Base-by-base conservation (phyloP, 2,113 vertebrate genomes). In the Catagonus wagneri region DNA sequence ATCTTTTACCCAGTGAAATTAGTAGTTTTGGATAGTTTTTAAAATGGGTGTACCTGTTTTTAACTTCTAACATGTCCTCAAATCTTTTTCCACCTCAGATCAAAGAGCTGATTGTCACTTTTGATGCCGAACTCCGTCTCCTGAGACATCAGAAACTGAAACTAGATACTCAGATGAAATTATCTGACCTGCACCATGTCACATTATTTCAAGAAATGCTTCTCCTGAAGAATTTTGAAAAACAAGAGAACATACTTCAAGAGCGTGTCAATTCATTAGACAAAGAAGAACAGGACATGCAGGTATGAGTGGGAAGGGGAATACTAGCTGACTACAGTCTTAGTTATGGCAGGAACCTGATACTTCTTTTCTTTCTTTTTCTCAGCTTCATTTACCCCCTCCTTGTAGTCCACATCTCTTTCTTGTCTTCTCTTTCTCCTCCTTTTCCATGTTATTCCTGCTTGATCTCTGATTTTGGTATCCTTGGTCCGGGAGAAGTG, bases 181-280 rank as follows among this genome's bases (percentile, higher is more conserved):
- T 97, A 83, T 98, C 98, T 56, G 99, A 99, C 84, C 98, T 99
- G 66, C 97, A 61, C 6, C 98, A 99, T 94, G 90, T 99, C 94
- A 99, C 98, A 0, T 98, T 99, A 88, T 99, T 98, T 95, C 99
- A 99, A 97, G 99, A 99, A 98, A 98, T 99, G 89, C 98, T 99
- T 93, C 98, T 99, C 63, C 98, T 99, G 87, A 98, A 99, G 94
- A 99, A 99, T 76, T 99, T 99, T 83, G 99, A 99, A 95, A 97
- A 98, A 96, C 99, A 98, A 25, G 99, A 99, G 98, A 97, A 98
- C 34, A 89, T 93, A 84, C 98, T 99, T 94, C 98, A 99, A 97
- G 98, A 98, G 63, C 98, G 84, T 69, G 98, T 99, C n/a, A 98
- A 97, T 58, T 83, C 54, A 2, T 97, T 98, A 65, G 60, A 98